These are phyloP conservation scores for Bruchidius siliquastri DNA, from an alignment of 2,888 invertebrate species.

Conservation along the genomic window DNA sequence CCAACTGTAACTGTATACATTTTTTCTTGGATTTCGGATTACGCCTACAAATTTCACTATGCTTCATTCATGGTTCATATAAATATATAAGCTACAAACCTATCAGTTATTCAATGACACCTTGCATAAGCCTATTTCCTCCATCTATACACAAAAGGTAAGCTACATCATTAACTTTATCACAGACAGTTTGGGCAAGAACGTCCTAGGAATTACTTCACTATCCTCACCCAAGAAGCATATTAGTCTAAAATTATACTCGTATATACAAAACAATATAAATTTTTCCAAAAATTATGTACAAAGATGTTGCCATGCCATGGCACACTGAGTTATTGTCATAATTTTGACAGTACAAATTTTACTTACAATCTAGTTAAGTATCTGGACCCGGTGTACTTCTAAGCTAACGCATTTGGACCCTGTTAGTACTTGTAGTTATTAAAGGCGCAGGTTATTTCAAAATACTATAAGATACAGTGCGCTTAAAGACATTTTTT, in stretches of 20 bases:
- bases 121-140: constrained; percentile 2
- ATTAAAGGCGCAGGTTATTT: too few relatives aligned
- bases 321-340: constrained; percentile 42
- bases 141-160: constrained; percentile 21
- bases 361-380: constrained; percentile 30
- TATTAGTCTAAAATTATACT: constrained; percentile 19
- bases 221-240: constrained; percentile 32
- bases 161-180: constrained; percentile 36
- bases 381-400: constrained; percentile 30
- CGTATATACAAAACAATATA: constrained; percentile 29
- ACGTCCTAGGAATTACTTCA: constrained; percentile 36
- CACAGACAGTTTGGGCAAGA: constrained; percentile 47
- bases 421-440: neutral
- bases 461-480: too few relatives aligned
- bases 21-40: too few relatives aligned
- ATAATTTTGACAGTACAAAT: constrained; percentile 30
- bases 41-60: too few relatives aligned
- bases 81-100: too few relatives aligned
- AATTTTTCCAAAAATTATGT: constrained; percentile 32
- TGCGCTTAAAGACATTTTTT: too few relatives aligned
- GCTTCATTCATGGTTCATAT: too few relatives aligned
- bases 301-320: constrained; percentile 34
- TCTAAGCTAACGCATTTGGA: neutral
- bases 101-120: constrained; percentile 18
- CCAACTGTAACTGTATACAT: too few relatives aligned